These are phyloP conservation scores for Cyprinus carpio DNA, from an alignment of 2,113 vertebrate species.

Conservation along the genomic window DNA sequence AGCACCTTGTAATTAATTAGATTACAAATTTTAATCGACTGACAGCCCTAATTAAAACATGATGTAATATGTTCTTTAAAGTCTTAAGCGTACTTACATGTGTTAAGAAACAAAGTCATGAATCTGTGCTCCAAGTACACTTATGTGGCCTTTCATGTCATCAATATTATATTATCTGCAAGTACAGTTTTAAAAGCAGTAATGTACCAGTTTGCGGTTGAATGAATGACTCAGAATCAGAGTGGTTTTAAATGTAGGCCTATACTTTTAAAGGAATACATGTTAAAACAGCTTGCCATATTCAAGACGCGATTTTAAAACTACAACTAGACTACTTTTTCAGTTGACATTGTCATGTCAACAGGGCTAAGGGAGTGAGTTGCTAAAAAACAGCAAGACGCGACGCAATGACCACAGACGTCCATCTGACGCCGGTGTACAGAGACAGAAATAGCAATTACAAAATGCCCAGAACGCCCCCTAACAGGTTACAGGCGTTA, in stretches of 20 bases:
- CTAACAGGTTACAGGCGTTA: not conserved
- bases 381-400: not conserved
- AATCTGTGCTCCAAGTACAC: not conserved
- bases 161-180: not conserved
- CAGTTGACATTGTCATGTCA: not conserved
- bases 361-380: not conserved
- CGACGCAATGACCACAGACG: not conserved
- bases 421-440: not conserved
- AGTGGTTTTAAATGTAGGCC: not conserved
- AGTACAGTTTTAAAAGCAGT: not conserved
- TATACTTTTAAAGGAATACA: not conserved
- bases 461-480: not conserved
- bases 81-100: too few relatives aligned
- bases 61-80: too few relatives aligned
- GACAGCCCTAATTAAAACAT: too few relatives aligned
- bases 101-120: too few relatives aligned
- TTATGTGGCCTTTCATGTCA: not conserved
- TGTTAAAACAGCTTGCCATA: not conserved
- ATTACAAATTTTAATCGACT: too few relatives aligned
- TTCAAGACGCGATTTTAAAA: not conserved
- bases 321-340: not conserved
- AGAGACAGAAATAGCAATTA: not conserved
- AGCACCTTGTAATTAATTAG: too few relatives aligned
- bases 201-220: not conserved
- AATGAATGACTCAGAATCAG: not conserved